Percentiles rank a stretch among this genome's conserved stretches.
phyloP scores from a whole-genome alignment of 2,113 vertebrate genomes.

The Bolborhynchus lineola region DNA sequence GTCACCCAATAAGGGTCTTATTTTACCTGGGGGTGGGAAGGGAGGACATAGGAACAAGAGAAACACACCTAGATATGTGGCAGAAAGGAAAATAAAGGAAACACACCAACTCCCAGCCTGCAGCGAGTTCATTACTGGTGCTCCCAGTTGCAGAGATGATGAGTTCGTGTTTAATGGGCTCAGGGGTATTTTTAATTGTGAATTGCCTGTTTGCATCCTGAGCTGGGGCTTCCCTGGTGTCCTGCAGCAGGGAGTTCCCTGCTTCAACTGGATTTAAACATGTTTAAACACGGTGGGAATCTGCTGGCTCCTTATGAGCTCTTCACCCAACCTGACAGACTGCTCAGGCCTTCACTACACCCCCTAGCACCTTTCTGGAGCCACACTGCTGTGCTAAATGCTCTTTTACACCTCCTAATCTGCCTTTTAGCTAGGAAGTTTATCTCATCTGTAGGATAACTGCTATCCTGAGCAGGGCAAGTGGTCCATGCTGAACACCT shows the following conservation, averaged over 20 bases:
- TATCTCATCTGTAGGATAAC: fast-evolving
- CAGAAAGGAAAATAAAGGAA: too few species aligned
- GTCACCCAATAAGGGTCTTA: too few species aligned
- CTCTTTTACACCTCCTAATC: neutral
- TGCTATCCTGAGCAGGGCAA: neutral
- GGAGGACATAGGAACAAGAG: neutral
- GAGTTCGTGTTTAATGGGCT: neutral
- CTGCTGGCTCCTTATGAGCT: neutral
- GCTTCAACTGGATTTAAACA: neutral
- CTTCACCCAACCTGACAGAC: neutral
- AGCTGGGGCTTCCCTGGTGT: neutral
- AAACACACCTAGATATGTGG: too few species aligned
- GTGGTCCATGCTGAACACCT: neutral
- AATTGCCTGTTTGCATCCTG: neutral
- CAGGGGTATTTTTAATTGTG: neutral
- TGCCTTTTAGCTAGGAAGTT: neutral
- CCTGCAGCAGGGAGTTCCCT: neutral
- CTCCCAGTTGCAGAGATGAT: neutral
- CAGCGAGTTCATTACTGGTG: fast-evolving
- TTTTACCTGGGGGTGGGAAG: neutral
- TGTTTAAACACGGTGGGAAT: fast-evolving
- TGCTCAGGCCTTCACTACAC: neutral
- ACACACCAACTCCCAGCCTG: neutral
- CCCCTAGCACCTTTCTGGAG: neutral
- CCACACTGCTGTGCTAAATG: fast-evolving